Evolutionary conservation across 2,113 vertebrate species (phyloP).

Genomic region (Eretmochelys imbricata): DNA sequence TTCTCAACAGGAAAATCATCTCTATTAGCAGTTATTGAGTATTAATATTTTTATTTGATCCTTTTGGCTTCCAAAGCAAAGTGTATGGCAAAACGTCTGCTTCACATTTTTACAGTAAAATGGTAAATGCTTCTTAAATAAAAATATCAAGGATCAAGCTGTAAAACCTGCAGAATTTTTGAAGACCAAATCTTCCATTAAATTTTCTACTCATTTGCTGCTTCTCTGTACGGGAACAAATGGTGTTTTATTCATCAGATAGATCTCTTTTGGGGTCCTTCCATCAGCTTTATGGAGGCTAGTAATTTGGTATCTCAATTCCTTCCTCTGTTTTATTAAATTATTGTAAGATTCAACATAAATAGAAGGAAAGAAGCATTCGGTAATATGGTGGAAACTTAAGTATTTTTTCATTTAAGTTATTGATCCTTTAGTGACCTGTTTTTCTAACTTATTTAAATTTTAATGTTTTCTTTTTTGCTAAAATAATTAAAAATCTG

Average conservation of each 20-base stretch:
- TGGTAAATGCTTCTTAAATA: no score
- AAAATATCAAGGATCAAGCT: background rate
- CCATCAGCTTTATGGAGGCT: background rate
- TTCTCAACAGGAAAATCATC: background rate
- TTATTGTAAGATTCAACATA: background rate
- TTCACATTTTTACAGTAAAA: background rate
- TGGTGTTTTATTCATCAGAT: background rate
- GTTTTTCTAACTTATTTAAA: background rate
- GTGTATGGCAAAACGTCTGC: background rate
- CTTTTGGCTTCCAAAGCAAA: background rate
- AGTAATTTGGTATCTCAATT: background rate
- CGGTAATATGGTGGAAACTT: background rate
- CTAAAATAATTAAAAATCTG: background rate
- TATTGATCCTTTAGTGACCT: background rate
- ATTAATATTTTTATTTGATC: background rate
- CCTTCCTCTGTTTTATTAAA: constrained; percentile 9
- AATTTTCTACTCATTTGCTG: background rate
- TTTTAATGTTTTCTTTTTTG: background rate
- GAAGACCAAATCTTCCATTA: background rate
- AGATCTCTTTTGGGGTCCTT: background rate
- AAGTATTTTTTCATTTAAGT: background rate
- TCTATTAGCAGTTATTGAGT: background rate
- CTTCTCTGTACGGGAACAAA: background rate
- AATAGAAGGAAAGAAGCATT: background rate
- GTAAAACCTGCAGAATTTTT: background rate